Conservation (phyloP, 2,797 vertebrate genomes). For the Ctenochaetus hawaiiensis region DNA sequence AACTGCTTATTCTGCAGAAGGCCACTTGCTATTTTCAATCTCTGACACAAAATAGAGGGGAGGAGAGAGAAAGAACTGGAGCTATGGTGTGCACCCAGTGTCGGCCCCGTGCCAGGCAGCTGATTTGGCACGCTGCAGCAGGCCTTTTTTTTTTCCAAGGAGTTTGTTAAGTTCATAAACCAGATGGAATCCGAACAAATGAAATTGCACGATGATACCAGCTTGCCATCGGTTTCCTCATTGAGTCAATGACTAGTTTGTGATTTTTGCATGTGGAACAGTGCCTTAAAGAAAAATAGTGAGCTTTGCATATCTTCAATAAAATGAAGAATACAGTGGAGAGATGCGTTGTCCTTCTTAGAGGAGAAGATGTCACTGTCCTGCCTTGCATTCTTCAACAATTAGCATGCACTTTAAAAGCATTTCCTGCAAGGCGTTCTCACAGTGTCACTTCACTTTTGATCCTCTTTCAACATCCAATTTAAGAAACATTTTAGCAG, state of each 20-base stretch:
- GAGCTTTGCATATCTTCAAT: slow-evolving; percentile 28
- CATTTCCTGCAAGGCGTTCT: slow-evolving; percentile 20
- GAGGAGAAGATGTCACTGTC: slow-evolving; percentile 25
- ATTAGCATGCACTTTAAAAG: neutral
- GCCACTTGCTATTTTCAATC: slow-evolving; percentile 85
- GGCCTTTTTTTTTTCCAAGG: slow-evolving; percentile 41
- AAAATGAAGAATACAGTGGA: slow-evolving; percentile 3
- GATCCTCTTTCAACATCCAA: neutral
- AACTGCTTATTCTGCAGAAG: slow-evolving; percentile 85
- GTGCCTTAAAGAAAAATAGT: slow-evolving; percentile 24
- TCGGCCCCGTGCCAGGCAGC: slow-evolving; percentile 75
- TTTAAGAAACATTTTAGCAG: neutral
- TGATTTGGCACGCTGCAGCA: slow-evolving; percentile 74
- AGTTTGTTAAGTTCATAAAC: slow-evolving; percentile 71
- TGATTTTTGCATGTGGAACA: slow-evolving; percentile 40
- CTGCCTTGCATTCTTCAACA: slow-evolving; percentile 4
- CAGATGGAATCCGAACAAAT: slow-evolving; percentile 78
- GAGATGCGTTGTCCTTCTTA: slow-evolving; percentile 9
- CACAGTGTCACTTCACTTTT: neutral
- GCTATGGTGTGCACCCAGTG: slow-evolving; percentile 54
- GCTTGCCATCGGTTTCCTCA: slow-evolving; percentile 45
- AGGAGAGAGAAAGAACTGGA: slow-evolving; percentile 50
- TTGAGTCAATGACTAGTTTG: slow-evolving; percentile 35
- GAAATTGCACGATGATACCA: slow-evolving; percentile 60
- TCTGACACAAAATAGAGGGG: slow-evolving; percentile 74